A percentile compares a stretch with the other conserved stretches of the same genome.
Evolutionary conservation across 2,113 vertebrate genomes (phyloP).

Genomic region (Connochaetes taurinus): DNA sequence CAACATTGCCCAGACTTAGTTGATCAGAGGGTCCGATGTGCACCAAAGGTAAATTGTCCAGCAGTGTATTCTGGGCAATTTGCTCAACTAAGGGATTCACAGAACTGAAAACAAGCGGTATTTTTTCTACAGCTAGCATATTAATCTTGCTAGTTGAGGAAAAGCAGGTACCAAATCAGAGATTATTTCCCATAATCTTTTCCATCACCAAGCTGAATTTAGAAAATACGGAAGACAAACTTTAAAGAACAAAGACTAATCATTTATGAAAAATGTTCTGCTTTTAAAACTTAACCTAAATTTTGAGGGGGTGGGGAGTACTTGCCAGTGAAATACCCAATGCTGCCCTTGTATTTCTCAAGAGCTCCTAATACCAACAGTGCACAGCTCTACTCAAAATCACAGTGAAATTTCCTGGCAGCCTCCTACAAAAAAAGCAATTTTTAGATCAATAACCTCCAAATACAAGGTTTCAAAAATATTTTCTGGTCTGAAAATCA

Average conservation of each 20-base stretch:
- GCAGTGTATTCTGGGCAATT: neutral
- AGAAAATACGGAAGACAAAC: neutral
- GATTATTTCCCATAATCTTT: neutral
- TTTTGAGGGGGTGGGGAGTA: neutral
- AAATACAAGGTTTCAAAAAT: neutral
- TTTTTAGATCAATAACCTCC: constrained; percentile 19
- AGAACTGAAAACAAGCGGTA: neutral
- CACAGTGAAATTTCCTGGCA: neutral
- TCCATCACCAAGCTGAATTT: neutral
- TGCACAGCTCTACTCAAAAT: neutral
- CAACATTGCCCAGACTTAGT: neutral
- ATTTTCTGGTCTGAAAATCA: constrained; percentile 11
- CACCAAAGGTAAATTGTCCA: neutral
- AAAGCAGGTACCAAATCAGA: neutral
- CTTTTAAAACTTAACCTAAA: neutral
- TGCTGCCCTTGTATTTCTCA: neutral
- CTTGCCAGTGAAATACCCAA: neutral
- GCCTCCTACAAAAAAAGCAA: neutral
- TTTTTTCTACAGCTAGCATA: neutral
- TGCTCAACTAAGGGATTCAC: neutral
- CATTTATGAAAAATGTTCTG: neutral
- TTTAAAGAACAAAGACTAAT: neutral
- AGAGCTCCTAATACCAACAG: neutral
- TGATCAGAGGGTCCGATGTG: neutral
- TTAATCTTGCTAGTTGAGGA: neutral